Evolutionary conservation across 30 jellyfish, hydroid and myxozoan genomes (phyloP).

Genomic region (Aurelia coerulea): DNA sequence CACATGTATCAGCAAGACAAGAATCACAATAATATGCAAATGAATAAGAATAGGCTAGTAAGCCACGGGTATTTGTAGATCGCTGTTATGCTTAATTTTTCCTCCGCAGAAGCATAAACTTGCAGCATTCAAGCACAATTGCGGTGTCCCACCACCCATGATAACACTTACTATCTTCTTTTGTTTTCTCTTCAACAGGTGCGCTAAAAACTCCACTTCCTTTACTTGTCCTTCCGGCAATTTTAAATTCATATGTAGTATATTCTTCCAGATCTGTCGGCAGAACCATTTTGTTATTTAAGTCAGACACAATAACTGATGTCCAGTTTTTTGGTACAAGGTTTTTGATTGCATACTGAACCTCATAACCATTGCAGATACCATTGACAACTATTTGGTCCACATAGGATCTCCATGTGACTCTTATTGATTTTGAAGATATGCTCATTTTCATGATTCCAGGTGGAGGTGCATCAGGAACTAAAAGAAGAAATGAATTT

Average conservation of each 20-base stretch:
- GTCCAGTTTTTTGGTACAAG: conserved; percentile 20
- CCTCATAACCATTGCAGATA: conserved; percentile 34
- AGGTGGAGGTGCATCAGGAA: conserved; percentile 57
- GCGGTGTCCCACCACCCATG: no score
- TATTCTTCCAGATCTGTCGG: conserved; percentile 25
- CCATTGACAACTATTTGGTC: conserved; percentile 20
- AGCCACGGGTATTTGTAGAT: no score
- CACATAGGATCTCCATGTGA: conserved; percentile 30
- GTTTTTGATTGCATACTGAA: conserved; percentile 29
- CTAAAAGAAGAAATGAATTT: background rate
- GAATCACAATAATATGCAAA: no score
- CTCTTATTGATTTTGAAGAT: conserved; percentile 32
- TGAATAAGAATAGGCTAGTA: no score
- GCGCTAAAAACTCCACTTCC: conserved; percentile 59
- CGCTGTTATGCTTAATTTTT: no score
- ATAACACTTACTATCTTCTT: conserved; percentile 47
- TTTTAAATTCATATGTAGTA: conserved; percentile 37
- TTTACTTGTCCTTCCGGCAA: conserved; percentile 63
- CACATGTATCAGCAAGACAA: no score
- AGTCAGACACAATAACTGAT: background rate
- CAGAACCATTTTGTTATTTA: background rate
- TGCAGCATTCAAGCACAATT: no score
- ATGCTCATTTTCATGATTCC: background rate
- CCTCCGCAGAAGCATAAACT: no score
- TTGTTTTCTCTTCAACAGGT: conserved; percentile 50